Evolutionary conservation across 2,113 vertebrate genomes (phyloP).

Genomic region (Bostrychus sinensis): DNA sequence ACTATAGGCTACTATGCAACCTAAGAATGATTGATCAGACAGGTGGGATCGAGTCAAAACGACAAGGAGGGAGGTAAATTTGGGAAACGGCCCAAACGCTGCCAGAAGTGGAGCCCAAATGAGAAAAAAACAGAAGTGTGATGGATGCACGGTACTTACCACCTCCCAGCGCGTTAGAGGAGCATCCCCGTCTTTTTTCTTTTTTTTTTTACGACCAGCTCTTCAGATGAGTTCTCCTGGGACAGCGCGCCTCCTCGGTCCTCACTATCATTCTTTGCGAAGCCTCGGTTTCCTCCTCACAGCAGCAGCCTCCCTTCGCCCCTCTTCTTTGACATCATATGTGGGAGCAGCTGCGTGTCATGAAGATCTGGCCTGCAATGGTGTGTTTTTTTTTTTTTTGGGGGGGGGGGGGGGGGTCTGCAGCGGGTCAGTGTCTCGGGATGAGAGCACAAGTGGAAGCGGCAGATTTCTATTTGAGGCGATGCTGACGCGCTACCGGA

Average conservation of each 20-base stretch:
- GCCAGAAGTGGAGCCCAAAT: slow-evolving; percentile 18
- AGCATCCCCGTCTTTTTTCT: slow-evolving; percentile 73
- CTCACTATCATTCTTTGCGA: slow-evolving; percentile 63
- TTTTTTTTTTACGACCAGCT: slow-evolving; percentile 58
- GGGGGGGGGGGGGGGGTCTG: too few relatives aligned
- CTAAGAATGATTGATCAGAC: slow-evolving; percentile 67
- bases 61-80: slow-evolving; percentile 10
- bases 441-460: slow-evolving; percentile 62
- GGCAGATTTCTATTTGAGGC: slow-evolving; percentile 66
- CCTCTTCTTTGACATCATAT: slow-evolving; percentile 53
- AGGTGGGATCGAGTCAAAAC: slow-evolving; percentile 55
- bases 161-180: slow-evolving; percentile 60
- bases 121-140: not conserved
- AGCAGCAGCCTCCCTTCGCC: slow-evolving; percentile 48
- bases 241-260: slow-evolving; percentile 68
- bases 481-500: slow-evolving; percentile 71
- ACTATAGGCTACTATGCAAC: slow-evolving; percentile 29
- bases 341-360: slow-evolving; percentile 21
- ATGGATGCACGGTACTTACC: slow-evolving; percentile 62
- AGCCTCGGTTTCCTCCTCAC: slow-evolving; percentile 58
- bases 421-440: slow-evolving; percentile 31
- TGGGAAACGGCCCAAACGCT: slow-evolving; percentile 15
- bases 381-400: slow-evolving; percentile 7
- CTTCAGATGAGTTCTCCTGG: slow-evolving; percentile 71
- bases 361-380: slow-evolving; percentile 5